Conservation (phyloP, 2,888 invertebrate genomes). For the Lepidonotus clava region DNA sequence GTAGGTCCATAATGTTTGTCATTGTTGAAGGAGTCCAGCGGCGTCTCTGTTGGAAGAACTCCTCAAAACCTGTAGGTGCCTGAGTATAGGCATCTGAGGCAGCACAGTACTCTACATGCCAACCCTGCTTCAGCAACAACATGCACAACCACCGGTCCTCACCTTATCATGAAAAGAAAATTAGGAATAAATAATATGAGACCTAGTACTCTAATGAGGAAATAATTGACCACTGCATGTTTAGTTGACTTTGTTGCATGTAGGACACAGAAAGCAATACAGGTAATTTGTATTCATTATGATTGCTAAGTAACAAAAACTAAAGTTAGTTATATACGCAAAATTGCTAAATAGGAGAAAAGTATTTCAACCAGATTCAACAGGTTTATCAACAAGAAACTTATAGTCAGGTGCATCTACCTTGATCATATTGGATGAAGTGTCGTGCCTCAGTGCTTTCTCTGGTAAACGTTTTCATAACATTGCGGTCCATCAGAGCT, state of each 20-base stretch:
- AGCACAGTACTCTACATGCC: slow-evolving; percentile 98
- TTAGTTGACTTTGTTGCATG: too few species aligned
- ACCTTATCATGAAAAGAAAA: slow-evolving; percentile 82
- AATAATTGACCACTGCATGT: too few species aligned
- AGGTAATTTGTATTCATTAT: too few species aligned
- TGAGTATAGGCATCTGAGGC: slow-evolving; percentile 95
- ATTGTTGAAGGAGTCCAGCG: slow-evolving; percentile 99
- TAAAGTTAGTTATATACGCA: too few species aligned
- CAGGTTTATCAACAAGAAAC: too few species aligned
- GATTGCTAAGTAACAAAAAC: too few species aligned
- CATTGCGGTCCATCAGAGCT: slow-evolving; percentile 99
- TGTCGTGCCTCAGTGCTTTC: slow-evolving; percentile 95
- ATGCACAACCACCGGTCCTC: slow-evolving; percentile 99
- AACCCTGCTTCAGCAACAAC: slow-evolving; percentile 95
- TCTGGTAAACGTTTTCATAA: slow-evolving; percentile 97
- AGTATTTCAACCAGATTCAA: too few species aligned
- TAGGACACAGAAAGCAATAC: too few species aligned
- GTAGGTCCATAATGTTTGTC: slow-evolving; percentile 97
- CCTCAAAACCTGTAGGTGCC: slow-evolving; percentile 95
- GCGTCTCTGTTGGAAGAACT: slow-evolving; percentile 98
- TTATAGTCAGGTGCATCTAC: too few species aligned
- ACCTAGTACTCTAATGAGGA: too few species aligned
- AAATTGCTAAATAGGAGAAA: too few species aligned
- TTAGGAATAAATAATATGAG: too few species aligned
- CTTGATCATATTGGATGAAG: slow-evolving; percentile 93